Base-by-base conservation (phyloP, 2,113 vertebrate genomes). In the Thermophis baileyi region DNA sequence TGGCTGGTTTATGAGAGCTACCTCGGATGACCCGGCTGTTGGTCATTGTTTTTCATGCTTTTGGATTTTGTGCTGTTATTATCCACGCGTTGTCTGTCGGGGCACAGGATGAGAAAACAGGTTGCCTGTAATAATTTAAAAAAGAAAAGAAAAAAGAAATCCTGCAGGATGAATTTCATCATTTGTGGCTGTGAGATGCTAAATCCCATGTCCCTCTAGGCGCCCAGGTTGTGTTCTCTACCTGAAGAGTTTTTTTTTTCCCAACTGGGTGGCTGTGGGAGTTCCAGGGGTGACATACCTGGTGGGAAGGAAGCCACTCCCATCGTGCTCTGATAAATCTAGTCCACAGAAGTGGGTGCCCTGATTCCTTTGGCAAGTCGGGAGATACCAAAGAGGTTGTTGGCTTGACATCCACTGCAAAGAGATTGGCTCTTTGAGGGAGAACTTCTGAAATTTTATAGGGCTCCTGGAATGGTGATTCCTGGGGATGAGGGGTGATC, bases 171-270 rank as follows among this genome's bases (percentile, higher is more conserved):
- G 69, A 35, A 35, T 7, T 35, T 74, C 14, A 20, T 3, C 2
- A 1, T 20, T 74, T 35, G 14, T 18, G 10, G 4, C 3, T 30
- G 10, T 3, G 55, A 57, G 22, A 25, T 7, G 69, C n/a, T 20
- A 40, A 6, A 20, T 74, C 16, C 69, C n/a, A 8, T 74, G 3
- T 24, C 14, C 6, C 20, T 35, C 4, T 2, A 18, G n/a, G 63
- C 35, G 35, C 14, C 14, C 63, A 35, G 63, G n/a, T 74, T 74
- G 14, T n/a, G 4, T 69, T n/a, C 30, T 35, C 14, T 69, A 69
- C 4, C 30, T 35, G 12, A 1, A n/a, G 30, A 1, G 0, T 9
- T 49, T 1, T 49, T 35, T 69, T n/a, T 18, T 3, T 22, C 2
- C 63, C 63, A n/a, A 2, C 12, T 69, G 4, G 63, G 63, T n/a